phyloP scores from a whole-genome alignment of 2,797 vertebrate genomes.

The Remorina albescens region DNA sequence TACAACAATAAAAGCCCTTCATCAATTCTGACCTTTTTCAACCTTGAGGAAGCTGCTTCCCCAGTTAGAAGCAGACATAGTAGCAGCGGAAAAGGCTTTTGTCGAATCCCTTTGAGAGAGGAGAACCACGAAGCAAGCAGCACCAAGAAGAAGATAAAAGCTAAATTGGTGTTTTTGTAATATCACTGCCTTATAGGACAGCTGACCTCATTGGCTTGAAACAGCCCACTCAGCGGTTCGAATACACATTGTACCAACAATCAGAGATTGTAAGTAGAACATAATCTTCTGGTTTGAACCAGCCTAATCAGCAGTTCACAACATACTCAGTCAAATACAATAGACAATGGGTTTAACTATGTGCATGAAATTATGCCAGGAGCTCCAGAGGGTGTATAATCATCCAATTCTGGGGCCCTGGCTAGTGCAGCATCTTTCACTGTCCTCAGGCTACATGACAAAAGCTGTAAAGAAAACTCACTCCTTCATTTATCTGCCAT shows the following conservation, averaged over 20 bases:
- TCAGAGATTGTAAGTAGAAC: conserved; percentile 63
- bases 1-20: conserved; percentile 66
- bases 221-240: conserved; percentile 70
- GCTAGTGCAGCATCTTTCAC: conserved; percentile 11
- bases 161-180: conserved; percentile 77
- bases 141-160: conserved; percentile 65
- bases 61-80: conserved; percentile 59
- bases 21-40: conserved; percentile 76
- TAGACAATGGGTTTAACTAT: conserved; percentile 60
- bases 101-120: conserved; percentile 54
- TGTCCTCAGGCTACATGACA: conserved; percentile 21
- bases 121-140: conserved; percentile 57
- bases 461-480: conserved; percentile 21
- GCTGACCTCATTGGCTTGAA: conserved; percentile 68
- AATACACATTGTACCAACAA: conserved; percentile 69
- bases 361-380: conserved; percentile 52
- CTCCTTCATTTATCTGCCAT: conserved; percentile 6
- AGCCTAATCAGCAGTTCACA: conserved; percentile 61
- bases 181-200: conserved; percentile 74
- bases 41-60: conserved; percentile 64
- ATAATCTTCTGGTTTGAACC: conserved; percentile 60
- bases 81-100: conserved; percentile 49
- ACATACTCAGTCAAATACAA: conserved; percentile 46
- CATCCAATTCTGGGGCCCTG: conserved; percentile 31
- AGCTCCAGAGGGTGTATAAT: conserved; percentile 41